Conservation (phyloP, 2,797 vertebrate genomes). For the Prionace glauca region DNA sequence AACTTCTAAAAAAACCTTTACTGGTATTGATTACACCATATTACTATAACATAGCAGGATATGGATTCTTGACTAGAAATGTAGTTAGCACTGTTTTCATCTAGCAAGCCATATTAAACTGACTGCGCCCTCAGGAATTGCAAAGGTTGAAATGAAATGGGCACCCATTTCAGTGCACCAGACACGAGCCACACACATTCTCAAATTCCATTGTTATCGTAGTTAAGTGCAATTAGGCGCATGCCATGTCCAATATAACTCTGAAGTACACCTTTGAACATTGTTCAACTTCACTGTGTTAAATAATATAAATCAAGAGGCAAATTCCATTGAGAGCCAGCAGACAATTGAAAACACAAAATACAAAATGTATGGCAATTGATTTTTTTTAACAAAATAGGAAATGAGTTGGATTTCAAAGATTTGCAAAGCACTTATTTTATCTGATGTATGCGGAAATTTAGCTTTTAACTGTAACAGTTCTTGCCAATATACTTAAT, state of each 20-base stretch:
- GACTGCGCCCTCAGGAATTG: not conserved
- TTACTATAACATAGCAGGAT: not conserved
- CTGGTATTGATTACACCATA: not conserved
- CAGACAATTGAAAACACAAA: not conserved
- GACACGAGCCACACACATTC: not conserved
- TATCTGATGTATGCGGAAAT: not conserved
- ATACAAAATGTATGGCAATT: not conserved
- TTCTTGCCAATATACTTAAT: constrained; percentile 22
- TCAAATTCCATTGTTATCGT: not conserved
- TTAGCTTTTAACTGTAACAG: not conserved
- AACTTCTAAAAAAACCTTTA: too few species aligned
- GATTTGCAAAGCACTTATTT: not conserved
- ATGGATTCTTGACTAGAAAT: not conserved
- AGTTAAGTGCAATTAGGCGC: not conserved
- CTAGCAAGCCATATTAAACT: not conserved
- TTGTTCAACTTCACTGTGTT: not conserved
- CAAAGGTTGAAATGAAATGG: not conserved
- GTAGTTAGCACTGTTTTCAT: not conserved
- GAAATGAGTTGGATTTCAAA: constrained; percentile 4
- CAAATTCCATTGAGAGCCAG: not conserved
- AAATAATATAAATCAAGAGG: not conserved
- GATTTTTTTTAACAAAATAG: not conserved
- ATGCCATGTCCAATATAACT: not conserved
- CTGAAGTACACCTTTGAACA: not conserved
- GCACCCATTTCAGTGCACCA: not conserved